Base-by-base conservation (phyloP, 2,113 vertebrate genomes). In the Ctenodactylus gundi region DNA sequence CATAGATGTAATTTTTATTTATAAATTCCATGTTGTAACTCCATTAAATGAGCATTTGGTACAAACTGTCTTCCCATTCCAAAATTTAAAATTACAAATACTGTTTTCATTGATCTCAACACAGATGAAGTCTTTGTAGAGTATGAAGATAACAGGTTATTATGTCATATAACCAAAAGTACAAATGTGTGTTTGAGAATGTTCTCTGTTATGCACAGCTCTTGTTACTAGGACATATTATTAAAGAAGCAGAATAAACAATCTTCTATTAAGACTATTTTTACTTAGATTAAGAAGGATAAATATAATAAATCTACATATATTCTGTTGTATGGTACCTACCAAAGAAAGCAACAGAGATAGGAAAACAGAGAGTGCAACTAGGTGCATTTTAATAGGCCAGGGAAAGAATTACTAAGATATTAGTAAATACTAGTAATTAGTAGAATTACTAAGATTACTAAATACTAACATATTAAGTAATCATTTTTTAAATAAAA, bases 1-100 rank as follows among this genome's bases (percentile, higher is more conserved):
- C 31, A 87, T 15, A 76, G 29, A 83, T 44, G 36, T 72, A 65
- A 91, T 72, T 92, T 95, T 75, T 29, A 5, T 93, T 91, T 90
- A 34, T 75, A 95, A 92, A 70, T 81, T 75, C 49, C 14, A 92
- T 81, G 44, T 18, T 21, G 76, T 70, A 68, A 67, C 21, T 90
- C n/a, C 36, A 87, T 4, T 68, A 78, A 91, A 90, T 82, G 64
- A 65, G 13, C 39, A 70, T 80, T 64, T 75, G 18, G 49, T 93
- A 75, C 29, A 91, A 29, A 80, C 64, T 76, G n/a, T 57, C 36
- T 60, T 87, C 90, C 46, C 80, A 55, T 92, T 62, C 46, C 13
- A 96, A 51, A 78, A 58, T 49, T 93, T 88, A 83, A 83, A 88
- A 7, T 58, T 57, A 70, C 18, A 80, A 76, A 64, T 53, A 17